Evolutionary conservation across 2,113 vertebrate genomes (phyloP), one percentile per base, ranked within the genome.

Genomic region (Chunga burmeisteri): DNA sequence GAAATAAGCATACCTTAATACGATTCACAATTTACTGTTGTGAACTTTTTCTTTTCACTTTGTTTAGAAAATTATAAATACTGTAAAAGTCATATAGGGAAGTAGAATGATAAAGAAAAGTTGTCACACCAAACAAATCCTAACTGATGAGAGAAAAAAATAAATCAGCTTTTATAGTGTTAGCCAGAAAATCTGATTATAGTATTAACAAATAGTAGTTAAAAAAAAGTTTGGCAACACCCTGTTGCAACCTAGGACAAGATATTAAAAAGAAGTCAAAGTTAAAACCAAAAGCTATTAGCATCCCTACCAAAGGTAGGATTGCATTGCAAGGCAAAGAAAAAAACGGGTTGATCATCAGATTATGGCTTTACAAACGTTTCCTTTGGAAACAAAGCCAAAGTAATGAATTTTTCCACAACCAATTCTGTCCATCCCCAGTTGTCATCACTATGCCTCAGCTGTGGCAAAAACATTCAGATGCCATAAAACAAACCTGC

Each of bases 341-440:
- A 17, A 22, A 53, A 30, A 3, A 4, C 19, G 53, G 38, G 16
- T 10, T 11, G 11, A 18, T 50, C 26, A 6, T 3, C 0, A 27
- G 59, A 18, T 4, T 56, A 15, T 6, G 22, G 26, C 66, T 62
- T 65, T 15, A n/a, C 49, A 74, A 20, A 13, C 18, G 3, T 20
- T 12, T 49, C 46, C 65, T 74, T 21, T 44, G 47, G 50, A 19
- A 92, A 71, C 30, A 52, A n/a, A 50, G 2, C 36, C 78, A 71
- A 30, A 1, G 0, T 0, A 4, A 25, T 0, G 18, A 49, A 20
- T 40, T 34, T 10, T 26, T 23, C 62, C 59, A 46, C 21, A 38
- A 0, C 2, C n/a, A 16, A 4, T 36, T 44, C 30, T 38, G 21
- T 34, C 53, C 72, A 23, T 4, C 47, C 55, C 44, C 77, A 68